A percentile compares a stretch with the other conserved stretches of the same genome.
These are phyloP conservation scores for Drosophila santomea DNA, from an alignment of 1,140 invertebrate species.

Conservation along the genomic window DNA sequence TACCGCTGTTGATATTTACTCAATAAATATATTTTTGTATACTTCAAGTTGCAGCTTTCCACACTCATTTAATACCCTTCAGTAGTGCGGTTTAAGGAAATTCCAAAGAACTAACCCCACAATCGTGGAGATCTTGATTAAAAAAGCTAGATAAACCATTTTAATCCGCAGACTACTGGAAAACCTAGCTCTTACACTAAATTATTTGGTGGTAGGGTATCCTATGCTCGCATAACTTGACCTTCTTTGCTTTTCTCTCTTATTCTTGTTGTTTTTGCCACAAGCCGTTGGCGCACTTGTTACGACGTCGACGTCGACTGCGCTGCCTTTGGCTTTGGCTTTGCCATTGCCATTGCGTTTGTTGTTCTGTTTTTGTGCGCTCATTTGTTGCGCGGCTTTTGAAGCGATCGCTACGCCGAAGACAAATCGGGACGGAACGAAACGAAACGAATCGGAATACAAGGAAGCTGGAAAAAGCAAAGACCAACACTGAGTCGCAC, in stretches of 20 bases:
- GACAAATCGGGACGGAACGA: constrained; percentile 24
- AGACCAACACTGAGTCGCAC: constrained; percentile 48
- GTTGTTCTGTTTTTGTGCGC: constrained; percentile 61
- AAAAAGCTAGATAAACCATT: too few species aligned
- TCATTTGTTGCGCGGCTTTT: constrained; percentile 77
- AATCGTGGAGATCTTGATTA: too few species aligned
- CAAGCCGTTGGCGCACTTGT: constrained; percentile 64
- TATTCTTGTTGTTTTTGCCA: constrained; percentile 22
- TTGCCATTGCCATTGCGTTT: constrained; percentile 26
- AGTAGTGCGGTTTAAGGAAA: too few species aligned
- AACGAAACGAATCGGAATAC: constrained; percentile 17
- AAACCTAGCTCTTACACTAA: background rate
- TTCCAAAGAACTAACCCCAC: too few species aligned
- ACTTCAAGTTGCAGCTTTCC: constrained; percentile 32
- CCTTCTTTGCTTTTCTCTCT: constrained; percentile 2
- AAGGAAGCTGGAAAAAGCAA: constrained; percentile 7
- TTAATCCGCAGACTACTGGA: too few species aligned
- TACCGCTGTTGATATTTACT: constrained; percentile 69
- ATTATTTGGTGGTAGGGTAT: background rate
- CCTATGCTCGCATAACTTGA: background rate
- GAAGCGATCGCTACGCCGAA: constrained; percentile 62
- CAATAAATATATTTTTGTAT: constrained; percentile 78
- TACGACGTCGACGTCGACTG: constrained; percentile 57
- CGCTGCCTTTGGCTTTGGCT: constrained; percentile 38
- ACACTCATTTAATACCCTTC: background rate